phyloP scores from a whole-genome alignment of 2,797 vertebrate genomes.

The Sebastolobus altivelis region DNA sequence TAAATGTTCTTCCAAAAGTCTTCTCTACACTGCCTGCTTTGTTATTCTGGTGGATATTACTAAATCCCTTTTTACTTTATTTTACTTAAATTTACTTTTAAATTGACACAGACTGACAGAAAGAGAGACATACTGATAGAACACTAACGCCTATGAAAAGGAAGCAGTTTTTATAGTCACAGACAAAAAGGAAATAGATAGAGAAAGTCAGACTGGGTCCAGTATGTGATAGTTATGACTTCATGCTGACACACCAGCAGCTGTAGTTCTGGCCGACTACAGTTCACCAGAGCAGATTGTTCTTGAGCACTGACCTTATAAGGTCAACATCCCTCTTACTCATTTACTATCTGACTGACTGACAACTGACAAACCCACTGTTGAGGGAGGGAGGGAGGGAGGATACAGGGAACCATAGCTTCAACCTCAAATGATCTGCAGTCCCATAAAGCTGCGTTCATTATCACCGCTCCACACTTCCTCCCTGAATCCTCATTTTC shows the following conservation, averaged over 20 bases:
- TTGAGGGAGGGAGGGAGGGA: constrained; percentile 24
- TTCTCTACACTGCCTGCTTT: neutral
- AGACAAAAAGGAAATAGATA: constrained; percentile 10
- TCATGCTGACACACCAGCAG: constrained; percentile 58
- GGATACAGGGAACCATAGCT: constrained; percentile 21
- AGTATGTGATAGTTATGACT: constrained; percentile 47
- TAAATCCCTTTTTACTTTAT: neutral
- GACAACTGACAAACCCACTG: constrained; percentile 34
- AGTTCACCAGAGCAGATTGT: constrained; percentile 27
- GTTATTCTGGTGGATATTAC: neutral
- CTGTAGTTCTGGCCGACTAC: constrained; percentile 26
- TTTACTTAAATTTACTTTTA: neutral
- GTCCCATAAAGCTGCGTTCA: constrained; percentile 15
- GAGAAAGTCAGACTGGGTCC: constrained; percentile 23
- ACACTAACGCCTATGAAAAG: constrained; percentile 7
- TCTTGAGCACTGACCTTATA: constrained; percentile 69
- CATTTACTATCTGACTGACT: constrained; percentile 40
- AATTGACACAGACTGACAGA: neutral
- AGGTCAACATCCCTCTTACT: constrained; percentile 57
- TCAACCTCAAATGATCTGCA: constrained; percentile 33
- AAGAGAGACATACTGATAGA: neutral
- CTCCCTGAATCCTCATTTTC: constrained; percentile 31
- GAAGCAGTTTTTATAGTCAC: neutral
- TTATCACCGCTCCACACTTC: constrained; percentile 42
- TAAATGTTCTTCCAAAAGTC: neutral